Base-by-base conservation (phyloP, 2,113 vertebrate species). In the Atractosteus spatula region DNA sequence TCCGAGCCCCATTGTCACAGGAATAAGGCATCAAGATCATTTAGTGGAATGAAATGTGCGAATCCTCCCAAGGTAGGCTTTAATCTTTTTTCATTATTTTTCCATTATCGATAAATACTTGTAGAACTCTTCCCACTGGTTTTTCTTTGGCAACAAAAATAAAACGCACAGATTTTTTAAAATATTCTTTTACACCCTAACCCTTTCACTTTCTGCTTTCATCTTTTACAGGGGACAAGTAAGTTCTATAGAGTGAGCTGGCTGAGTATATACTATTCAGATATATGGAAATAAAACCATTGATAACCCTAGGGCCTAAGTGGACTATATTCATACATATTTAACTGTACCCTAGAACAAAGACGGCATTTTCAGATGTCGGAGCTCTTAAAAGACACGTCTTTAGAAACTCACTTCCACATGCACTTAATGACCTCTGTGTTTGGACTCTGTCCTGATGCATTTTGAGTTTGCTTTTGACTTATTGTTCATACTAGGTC, bases 51-150 rank as follows among this genome's bases (percentile, higher is more conserved):
- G 78, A 86, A 91, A 89, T 89, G 88, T 42, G 55, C 68, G 41
- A 55, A 55, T 59, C 69, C 54, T 66, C 70, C 89, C 87, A 84
- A 83, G 86, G 86, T 87, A 85, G 88, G 88, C 91, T 93, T 92
- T 91, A 92, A 92, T 92, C 91, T 92, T 92, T 91, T 89, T 91
- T 91, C 89, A 91, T 92, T 92, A 93, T 90, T 90, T 90, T 83
- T 87, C 91, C 89, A 93, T 91, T 93, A 91, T 82, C 81, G 88
- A 88, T 90, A 92, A 92, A 92, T 90, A 88, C 86, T 82, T 86
- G 87, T 84, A 80, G 90, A 88, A 89, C 88, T 74, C 81, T 81
- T 77, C 79, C 81, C 79, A 83, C 84, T 77, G 82, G 82, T 82
- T 80, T 62, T 68, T 47, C 74, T 64, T 59, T 12, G 62, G 51